Percentiles rank a stretch among this genome's conserved stretches.
These are phyloP conservation scores for Prostheceraeus crozeri DNA, from an alignment of 2,888 invertebrate species.

Conservation along the genomic window DNA sequence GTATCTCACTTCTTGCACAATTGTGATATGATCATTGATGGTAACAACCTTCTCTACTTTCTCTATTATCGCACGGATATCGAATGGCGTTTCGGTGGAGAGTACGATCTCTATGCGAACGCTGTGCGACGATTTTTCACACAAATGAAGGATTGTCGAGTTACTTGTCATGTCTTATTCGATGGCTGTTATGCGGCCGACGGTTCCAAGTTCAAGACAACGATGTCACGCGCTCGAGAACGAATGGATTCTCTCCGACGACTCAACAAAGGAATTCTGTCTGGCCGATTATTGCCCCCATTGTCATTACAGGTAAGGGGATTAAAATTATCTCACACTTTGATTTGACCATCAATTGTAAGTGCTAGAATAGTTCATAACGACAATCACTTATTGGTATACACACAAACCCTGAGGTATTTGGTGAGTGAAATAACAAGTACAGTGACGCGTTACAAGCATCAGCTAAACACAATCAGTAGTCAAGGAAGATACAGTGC, in stretches of 20 bases:
- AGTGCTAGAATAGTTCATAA: too few relatives aligned
- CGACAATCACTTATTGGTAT: too few relatives aligned
- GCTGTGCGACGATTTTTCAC: conserved; percentile 45
- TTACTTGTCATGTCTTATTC: conserved; percentile 51
- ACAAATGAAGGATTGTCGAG: conserved; percentile 45
- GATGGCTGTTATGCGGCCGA: conserved; percentile 54
- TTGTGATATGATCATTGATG: conserved; percentile 52
- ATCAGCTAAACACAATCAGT: too few relatives aligned
- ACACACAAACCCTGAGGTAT: too few relatives aligned
- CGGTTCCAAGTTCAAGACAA: conserved; percentile 49
- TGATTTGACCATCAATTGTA: too few relatives aligned
- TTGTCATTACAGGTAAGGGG: too few relatives aligned
- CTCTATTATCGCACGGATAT: conserved; percentile 48
- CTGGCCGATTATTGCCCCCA: background rate
- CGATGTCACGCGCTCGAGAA: conserved; percentile 45
- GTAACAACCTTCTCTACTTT: conserved; percentile 52
- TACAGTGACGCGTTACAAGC: too few relatives aligned
- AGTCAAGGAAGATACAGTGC: too few relatives aligned
- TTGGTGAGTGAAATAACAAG: too few relatives aligned
- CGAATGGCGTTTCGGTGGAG: conserved; percentile 50
- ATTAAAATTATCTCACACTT: conserved; percentile 23
- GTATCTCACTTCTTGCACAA: conserved; percentile 46
- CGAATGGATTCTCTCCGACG: conserved; percentile 41
- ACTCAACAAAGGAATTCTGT: conserved; percentile 19
- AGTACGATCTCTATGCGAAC: conserved; percentile 48